A percentile compares a stretch with the other conserved stretches of the same genome.
phyloP scores from a whole-genome alignment of 2,888 invertebrate species.

The Lysandra bellargus region DNA sequence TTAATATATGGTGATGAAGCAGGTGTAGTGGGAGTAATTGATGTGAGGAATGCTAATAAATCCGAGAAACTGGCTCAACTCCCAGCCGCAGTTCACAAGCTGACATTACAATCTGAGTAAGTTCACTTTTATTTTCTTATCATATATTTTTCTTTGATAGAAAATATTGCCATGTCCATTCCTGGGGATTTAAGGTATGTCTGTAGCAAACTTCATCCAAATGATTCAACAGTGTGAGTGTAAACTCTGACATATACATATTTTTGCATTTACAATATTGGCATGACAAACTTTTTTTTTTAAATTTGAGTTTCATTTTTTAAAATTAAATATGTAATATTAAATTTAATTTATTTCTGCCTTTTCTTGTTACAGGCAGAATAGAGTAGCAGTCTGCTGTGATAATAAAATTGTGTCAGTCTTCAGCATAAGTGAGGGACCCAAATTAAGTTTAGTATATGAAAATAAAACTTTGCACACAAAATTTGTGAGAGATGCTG shows the following conservation, averaged over 20 bases:
- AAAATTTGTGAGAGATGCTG: slow-evolving; percentile 77
- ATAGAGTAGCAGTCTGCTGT: slow-evolving; percentile 67
- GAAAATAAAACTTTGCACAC: slow-evolving; percentile 61
- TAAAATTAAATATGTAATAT: background rate
- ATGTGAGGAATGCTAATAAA: slow-evolving; percentile 56
- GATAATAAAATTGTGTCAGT: slow-evolving; percentile 70
- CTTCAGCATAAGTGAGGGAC: slow-evolving; percentile 52
- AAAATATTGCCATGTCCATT: no score
- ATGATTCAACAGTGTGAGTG: no score
- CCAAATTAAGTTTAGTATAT: slow-evolving; percentile 52
- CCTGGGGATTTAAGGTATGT: no score
- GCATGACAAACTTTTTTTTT: no score
- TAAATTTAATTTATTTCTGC: background rate
- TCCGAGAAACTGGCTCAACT: slow-evolving; percentile 54
- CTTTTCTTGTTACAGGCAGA: slow-evolving; percentile 49
- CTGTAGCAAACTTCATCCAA: no score
- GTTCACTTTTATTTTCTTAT: slow-evolving; percentile 41
- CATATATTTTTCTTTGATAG: background rate
- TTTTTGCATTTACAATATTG: no score
- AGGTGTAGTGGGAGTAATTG: slow-evolving; percentile 59
- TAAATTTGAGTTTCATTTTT: no score
- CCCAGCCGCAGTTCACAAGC: slow-evolving; percentile 65
- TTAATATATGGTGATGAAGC: slow-evolving; percentile 72
- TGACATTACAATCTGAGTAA: slow-evolving; percentile 61
- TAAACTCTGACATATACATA: no score